Evolutionary conservation across 2,113 vertebrate species (phyloP).

Genomic region (Collichthys lucidus): DNA sequence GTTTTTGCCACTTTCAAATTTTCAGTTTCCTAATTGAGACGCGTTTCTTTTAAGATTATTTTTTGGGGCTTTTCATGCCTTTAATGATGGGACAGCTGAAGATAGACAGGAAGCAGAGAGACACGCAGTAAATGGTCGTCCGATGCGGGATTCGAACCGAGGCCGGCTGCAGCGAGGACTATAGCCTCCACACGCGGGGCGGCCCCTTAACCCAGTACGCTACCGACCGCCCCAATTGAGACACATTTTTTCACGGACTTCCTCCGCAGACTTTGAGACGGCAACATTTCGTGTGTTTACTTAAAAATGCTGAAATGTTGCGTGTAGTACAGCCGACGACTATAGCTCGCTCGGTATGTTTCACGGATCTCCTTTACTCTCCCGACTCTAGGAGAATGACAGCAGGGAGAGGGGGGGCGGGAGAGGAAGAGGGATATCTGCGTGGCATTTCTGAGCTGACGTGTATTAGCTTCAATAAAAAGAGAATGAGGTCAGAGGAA

Average conservation of each 20-base stretch:
- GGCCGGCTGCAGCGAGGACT: too few species aligned
- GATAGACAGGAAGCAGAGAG: too few species aligned
- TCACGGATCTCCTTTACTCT: neutral
- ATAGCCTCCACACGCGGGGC: too few species aligned
- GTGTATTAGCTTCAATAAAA: slow-evolving; percentile 61
- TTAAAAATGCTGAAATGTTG: neutral
- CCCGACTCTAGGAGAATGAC: slow-evolving; percentile 15
- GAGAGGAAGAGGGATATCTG: slow-evolving; percentile 54
- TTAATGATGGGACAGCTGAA: too few species aligned
- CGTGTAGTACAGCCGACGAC: slow-evolving; percentile 5
- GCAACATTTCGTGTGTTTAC: too few species aligned
- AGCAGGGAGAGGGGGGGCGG: slow-evolving; percentile 2
- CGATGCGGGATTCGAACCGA: too few species aligned
- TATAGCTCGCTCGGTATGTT: neutral
- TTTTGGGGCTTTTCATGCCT: too few species aligned
- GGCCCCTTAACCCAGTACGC: too few species aligned
- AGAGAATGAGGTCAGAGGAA: slow-evolving; percentile 61
- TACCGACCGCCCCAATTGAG: too few species aligned
- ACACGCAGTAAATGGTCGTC: too few species aligned
- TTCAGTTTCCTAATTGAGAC: neutral
- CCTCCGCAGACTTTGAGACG: neutral
- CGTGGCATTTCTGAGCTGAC: slow-evolving; percentile 65
- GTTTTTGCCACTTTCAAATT: neutral
- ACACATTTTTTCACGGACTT: neutral
- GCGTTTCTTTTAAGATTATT: too few species aligned